Evolutionary conservation across 2,888 invertebrate species (phyloP).

Genomic region (Latrodectus hesperus): DNA sequence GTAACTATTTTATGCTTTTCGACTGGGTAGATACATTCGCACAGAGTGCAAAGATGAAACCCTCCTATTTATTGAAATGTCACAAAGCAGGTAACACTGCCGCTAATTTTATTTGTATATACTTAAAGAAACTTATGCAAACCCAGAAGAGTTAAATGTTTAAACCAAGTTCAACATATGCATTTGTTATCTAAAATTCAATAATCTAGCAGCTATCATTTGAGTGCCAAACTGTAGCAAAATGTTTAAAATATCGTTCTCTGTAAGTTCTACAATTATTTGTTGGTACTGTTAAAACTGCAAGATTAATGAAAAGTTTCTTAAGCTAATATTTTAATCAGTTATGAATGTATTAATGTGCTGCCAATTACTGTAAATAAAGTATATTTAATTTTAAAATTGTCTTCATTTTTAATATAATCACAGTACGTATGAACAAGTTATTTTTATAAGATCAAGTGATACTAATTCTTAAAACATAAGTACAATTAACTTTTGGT

Average conservation of each 20-base stretch:
- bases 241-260: not conserved
- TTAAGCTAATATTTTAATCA: slow-evolving; percentile 31
- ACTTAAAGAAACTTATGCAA: not conserved
- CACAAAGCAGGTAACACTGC: not conserved
- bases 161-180: slow-evolving; percentile 1
- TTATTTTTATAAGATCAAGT: too few relatives aligned
- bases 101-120: not conserved
- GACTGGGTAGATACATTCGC: not conserved
- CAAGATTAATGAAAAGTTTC: not conserved
- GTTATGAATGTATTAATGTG: slow-evolving; percentile 32
- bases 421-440: too few relatives aligned
- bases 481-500: too few relatives aligned
- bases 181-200: not conserved
- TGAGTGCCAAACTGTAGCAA: slow-evolving; percentile 57
- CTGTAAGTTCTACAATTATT: not conserved
- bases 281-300: too few relatives aligned
- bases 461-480: too few relatives aligned
- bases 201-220: slow-evolving; percentile 10
- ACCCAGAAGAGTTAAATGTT: not conserved
- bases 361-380: slow-evolving; percentile 57
- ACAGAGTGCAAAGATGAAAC: not conserved
- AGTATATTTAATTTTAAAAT: slow-evolving; percentile 1
- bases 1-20: too few relatives aligned
- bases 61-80: not conserved
- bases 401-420: too few relatives aligned